Conservation (phyloP, 2,888 invertebrate genomes). For the Drosophila merina region DNA sequence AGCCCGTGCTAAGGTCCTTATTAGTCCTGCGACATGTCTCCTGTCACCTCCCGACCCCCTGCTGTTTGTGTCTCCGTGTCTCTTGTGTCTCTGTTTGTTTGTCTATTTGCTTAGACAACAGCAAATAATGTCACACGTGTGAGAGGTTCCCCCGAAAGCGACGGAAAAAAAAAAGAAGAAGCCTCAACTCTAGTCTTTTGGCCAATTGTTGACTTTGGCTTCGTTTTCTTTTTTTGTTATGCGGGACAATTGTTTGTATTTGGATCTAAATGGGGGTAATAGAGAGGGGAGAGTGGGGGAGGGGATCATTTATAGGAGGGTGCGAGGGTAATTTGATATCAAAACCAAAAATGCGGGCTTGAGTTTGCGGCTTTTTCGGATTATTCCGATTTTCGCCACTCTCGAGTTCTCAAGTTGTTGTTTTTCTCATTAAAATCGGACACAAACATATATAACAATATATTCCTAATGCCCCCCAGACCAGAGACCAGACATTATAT, state of each 20-base stretch:
- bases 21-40: slow-evolving; percentile 26
- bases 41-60: slow-evolving; percentile 8
- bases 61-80: no score
- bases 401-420: slow-evolving; percentile 10
- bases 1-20: slow-evolving; percentile 52
- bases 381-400: slow-evolving; percentile 36
- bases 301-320: no score
- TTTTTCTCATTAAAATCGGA: slow-evolving; percentile 35
- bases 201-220: slow-evolving; percentile 56
- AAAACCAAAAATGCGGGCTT: slow-evolving; percentile 55
- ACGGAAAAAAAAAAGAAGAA: background rate
- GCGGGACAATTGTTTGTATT: slow-evolving; percentile 62
- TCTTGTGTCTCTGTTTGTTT: slow-evolving; percentile 53
- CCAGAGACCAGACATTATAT: slow-evolving; percentile 26
- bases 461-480: slow-evolving; percentile 21
- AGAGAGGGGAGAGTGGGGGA: background rate
- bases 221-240: slow-evolving; percentile 33
- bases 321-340: slow-evolving; percentile 65
- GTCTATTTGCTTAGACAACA: slow-evolving; percentile 73
- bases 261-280: slow-evolving; percentile 25
- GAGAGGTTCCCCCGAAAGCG: slow-evolving; percentile 8
- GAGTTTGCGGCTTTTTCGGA: slow-evolving; percentile 60
- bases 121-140: slow-evolving; percentile 66
- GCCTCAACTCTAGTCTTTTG: slow-evolving; percentile 5
- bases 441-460: slow-evolving; percentile 23